Conservation (phyloP, 2,888 invertebrate species). For the Drosophila ezoana region DNA sequence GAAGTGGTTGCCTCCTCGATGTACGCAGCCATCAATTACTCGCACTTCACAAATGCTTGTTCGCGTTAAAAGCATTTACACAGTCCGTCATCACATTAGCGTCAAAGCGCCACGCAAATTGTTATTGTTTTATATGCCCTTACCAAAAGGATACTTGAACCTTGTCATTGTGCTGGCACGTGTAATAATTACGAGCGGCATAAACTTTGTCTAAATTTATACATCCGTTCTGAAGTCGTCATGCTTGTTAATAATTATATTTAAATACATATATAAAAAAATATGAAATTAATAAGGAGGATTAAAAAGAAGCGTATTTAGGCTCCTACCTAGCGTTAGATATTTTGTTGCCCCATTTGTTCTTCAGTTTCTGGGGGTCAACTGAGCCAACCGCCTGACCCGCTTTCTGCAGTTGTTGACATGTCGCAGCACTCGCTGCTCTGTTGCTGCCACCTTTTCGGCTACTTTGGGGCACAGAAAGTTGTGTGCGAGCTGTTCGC, state of each 20-base stretch:
- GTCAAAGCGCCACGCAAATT: constrained; percentile 48
- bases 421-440: constrained; percentile 13
- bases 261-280: neutral
- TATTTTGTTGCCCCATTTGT: neutral
- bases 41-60: constrained; percentile 60
- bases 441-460: constrained; percentile 44
- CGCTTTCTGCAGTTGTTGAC: constrained; percentile 1
- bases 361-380: neutral
- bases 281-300: no score
- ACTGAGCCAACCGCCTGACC: neutral
- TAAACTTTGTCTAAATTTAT: no score
- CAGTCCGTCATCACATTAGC: constrained; percentile 61
- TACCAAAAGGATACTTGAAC: constrained; percentile 13
- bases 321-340: neutral
- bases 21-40: constrained; percentile 71
- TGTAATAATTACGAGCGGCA: constrained; percentile 4
- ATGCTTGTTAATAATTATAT: no score
- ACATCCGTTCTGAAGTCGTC: no score
- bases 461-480: constrained; percentile 24
- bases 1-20: constrained; percentile 63
- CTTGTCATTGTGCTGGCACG: constrained; percentile 12
- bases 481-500: constrained; percentile 10
- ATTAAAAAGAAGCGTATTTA: constrained; percentile 12
- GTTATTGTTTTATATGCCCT: constrained; percentile 52
- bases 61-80: constrained; percentile 69